phyloP scores from a whole-genome alignment of 2,888 invertebrate genomes.

The Acanthoscelides obtectus region DNA sequence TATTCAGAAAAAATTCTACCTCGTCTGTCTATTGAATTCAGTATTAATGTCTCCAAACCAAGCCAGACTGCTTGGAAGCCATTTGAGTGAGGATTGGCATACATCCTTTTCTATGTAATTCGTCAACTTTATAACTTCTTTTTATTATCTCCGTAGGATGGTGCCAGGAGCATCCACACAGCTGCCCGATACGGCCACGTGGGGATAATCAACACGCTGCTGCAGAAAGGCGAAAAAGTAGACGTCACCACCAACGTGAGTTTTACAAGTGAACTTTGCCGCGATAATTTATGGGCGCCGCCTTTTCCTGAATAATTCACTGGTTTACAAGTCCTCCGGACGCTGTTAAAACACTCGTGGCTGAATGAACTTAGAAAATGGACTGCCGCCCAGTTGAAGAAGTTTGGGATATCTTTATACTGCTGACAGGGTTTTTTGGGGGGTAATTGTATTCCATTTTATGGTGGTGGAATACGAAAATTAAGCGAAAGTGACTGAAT shows the following conservation, averaged over 20 bases:
- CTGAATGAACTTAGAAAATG: neutral
- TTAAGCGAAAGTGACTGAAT: too few species aligned
- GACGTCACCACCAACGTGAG: constrained; percentile 91
- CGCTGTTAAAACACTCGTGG: neutral
- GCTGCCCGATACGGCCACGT: constrained; percentile 97
- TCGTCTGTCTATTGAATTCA: too few species aligned
- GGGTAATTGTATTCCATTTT: too few species aligned
- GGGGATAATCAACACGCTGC: constrained; percentile 91
- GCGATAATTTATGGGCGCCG: neutral
- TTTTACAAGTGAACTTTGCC: constrained; percentile 19
- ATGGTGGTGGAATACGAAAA: too few species aligned
- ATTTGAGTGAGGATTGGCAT: neutral
- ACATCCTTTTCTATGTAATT: neutral
- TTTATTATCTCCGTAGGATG: constrained; percentile 69
- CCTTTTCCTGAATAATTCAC: neutral
- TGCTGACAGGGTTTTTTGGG: neutral
- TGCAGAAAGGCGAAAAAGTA: constrained; percentile 95
- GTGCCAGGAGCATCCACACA: constrained; percentile 95
- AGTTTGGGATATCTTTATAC: neutral
- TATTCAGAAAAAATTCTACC: too few species aligned
- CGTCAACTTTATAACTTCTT: too few species aligned
- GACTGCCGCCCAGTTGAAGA: neutral
- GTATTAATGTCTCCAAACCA: too few species aligned
- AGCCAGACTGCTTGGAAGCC: too few species aligned
- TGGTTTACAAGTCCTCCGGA: neutral